Base-by-base conservation (phyloP, 2,888 invertebrate genomes). In the Volucella inflata region DNA sequence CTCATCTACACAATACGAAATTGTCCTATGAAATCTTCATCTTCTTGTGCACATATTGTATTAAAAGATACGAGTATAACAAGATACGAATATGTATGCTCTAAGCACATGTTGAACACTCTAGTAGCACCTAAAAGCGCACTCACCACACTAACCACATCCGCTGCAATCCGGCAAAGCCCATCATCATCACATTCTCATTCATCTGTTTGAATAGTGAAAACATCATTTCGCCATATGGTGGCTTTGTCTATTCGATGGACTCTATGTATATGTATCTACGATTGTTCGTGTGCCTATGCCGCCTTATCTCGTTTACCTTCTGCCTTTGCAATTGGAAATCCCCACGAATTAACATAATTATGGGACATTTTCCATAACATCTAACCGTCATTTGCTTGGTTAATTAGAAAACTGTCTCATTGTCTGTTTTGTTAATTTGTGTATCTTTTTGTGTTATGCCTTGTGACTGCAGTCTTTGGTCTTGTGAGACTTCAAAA, bases 361-460 rank as follows among this genome's bases (percentile, higher is more conserved):
- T 80, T 75, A 75, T 80, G 70, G 67, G 65, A 75, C 75, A 79
- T 79, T 84, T 79, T 79, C 75, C 70, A 84, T 67, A 76, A 67
- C 74, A 70, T 68, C 71, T 59, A 57, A 21, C 21, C 21, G 21
- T 21, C 65, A 70, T 64, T 71, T 76, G 59, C 40, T 42, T 36
- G 42, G 75, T 71, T 84, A 84, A 84, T 84, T 84, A 84, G 84
- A 80, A 80, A 84, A 84, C 84, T 84, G 80, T 84, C 75, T 79
- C 80, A 72, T 64, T 77, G 77, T 70, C 55, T 21, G 46, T 50
- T 46, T 60, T 50, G 8, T 57, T 2, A 2, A 0, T 21, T 21
- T 21, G n/a, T 21, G 21, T 21, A 2, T 21, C 1, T 21, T 21
- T 21, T 3, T 21, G 21, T 21, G 21, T 21, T 21, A 21, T 21